These are phyloP conservation scores for Oxytorus armatus DNA, from an alignment of 2,888 invertebrate species.

Conservation along the genomic window DNA sequence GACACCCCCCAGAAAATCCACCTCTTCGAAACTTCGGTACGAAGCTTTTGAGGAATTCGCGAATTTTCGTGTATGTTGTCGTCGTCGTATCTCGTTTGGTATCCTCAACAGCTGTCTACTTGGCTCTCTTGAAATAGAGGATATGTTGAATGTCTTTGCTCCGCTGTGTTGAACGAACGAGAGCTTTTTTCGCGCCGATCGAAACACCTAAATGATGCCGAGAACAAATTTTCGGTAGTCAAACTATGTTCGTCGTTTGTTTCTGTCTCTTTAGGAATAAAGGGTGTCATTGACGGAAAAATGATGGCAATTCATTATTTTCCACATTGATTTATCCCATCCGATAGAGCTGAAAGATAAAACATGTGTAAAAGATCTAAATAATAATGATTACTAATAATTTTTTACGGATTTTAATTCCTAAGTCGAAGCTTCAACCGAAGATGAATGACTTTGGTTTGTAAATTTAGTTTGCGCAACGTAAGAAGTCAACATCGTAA, in stretches of 20 bases:
- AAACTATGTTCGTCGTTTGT: neutral
- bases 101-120: slow-evolving; percentile 48
- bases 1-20: slow-evolving; percentile 48
- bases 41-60: slow-evolving; percentile 11
- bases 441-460: neutral
- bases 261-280: neutral
- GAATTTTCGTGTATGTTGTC: slow-evolving; percentile 27
- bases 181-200: neutral
- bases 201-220: slow-evolving; percentile 11
- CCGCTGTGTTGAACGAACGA: neutral
- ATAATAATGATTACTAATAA: neutral
- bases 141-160: neutral
- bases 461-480: slow-evolving; percentile 10
- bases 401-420: too few species aligned
- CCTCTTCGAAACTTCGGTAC: slow-evolving; percentile 30
- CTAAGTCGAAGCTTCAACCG: neutral
- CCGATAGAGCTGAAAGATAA: neutral
- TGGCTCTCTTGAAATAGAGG: slow-evolving; percentile 30
- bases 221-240: neutral
- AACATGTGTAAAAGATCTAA: neutral
- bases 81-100: slow-evolving; percentile 12
- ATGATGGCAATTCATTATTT: neutral
- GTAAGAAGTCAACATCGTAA: slow-evolving; percentile 6
- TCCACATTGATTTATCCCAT: too few species aligned
- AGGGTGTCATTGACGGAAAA: neutral